Conservation (phyloP, 2,797 vertebrate genomes). For the Acridotheres tristis region DNA sequence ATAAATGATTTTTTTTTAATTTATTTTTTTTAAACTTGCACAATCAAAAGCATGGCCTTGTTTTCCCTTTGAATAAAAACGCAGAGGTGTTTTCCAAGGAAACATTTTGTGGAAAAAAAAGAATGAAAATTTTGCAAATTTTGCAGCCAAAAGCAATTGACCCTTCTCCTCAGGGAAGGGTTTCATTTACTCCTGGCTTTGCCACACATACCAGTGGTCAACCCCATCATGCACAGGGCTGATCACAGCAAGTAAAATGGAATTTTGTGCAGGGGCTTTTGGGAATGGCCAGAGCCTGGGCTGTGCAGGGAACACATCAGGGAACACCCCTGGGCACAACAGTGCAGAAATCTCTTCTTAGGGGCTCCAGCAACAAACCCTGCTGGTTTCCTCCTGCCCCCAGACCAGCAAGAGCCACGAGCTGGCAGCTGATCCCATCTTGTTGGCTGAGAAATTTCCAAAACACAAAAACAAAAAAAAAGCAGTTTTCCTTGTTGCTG, state of each 20-base stretch:
- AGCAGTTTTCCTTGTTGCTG: neutral
- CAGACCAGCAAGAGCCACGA: neutral
- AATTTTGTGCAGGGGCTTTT: neutral
- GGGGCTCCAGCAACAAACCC: neutral
- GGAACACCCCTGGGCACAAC: rapidly evolving
- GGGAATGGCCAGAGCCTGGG: neutral
- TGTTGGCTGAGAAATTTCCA: neutral
- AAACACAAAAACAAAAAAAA: neutral
- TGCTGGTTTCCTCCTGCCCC: rapidly evolving
- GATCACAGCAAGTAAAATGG: neutral
- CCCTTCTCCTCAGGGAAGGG: neutral
- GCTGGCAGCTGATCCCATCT: neutral
- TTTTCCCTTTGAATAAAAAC: neutral
- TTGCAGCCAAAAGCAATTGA: neutral
- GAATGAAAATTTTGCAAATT: neutral
- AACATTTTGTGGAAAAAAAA: neutral
- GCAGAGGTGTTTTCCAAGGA: slow-evolving; percentile 8
- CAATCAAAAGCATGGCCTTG: neutral
- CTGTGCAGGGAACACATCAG: neutral
- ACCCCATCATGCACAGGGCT: neutral
- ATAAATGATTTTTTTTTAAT: neutral
- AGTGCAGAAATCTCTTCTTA: neutral
- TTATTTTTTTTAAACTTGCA: neutral
- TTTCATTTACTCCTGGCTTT: slow-evolving; percentile 2
- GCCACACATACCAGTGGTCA: slow-evolving; percentile 9